These are phyloP conservation scores for Hippolais icterina DNA, from an alignment of 2,113 vertebrate species.

Conservation along the genomic window DNA sequence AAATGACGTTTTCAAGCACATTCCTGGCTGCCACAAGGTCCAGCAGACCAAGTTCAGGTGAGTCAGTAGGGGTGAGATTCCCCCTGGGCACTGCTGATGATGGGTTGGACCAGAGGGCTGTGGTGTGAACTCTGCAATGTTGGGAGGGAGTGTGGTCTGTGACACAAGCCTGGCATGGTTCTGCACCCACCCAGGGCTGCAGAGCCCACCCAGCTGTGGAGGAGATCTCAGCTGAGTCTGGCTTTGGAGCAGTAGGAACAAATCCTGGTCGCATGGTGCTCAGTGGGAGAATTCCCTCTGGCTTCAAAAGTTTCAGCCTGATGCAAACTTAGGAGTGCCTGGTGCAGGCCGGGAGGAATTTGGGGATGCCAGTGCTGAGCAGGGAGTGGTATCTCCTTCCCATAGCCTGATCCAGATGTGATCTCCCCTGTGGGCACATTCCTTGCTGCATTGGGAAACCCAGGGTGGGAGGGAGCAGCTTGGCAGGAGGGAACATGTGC, in stretches of 20 bases:
- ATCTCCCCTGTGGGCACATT: background rate
- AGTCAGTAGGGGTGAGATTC: background rate
- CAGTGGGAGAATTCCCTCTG: background rate
- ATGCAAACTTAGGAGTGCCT: background rate
- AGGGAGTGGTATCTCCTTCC: background rate
- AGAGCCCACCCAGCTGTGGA: background rate
- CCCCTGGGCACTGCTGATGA: background rate
- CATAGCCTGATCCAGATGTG: background rate
- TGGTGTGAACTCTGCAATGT: background rate
- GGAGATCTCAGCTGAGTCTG: background rate
- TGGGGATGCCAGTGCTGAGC: background rate
- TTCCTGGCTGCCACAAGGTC: conserved; percentile 83
- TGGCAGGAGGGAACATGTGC: conserved; percentile 1
- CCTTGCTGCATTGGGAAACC: background rate
- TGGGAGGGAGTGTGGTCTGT: rapidly evolving
- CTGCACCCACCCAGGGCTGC: background rate
- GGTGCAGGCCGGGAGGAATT: background rate
- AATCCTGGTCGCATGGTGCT: rapidly evolving
- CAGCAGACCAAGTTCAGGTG: conserved; percentile 93
- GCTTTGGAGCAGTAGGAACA: background rate
- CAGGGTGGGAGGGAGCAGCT: background rate
- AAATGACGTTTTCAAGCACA: conserved; percentile 85
- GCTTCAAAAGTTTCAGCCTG: background rate
- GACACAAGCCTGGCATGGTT: background rate
- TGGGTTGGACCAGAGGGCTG: background rate